phyloP scores from a whole-genome alignment of 1,140 invertebrate genomes.

The Helicorthomorpha holstii region DNA sequence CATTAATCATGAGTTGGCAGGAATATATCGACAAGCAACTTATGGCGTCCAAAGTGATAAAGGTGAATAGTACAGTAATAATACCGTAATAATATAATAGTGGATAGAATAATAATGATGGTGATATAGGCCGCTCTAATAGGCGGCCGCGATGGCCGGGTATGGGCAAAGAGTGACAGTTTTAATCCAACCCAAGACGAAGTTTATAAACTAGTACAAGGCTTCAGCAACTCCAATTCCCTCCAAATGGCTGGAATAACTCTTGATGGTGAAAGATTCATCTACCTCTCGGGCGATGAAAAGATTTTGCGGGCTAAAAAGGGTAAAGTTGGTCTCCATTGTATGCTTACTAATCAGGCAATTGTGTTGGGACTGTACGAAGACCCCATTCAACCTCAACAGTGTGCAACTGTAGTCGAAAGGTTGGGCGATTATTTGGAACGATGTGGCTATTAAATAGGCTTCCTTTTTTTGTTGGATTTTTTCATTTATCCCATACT shows the following conservation, averaged over 20 bases:
- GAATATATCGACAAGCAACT: conserved; percentile 95
- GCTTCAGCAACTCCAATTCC: conserved; percentile 67
- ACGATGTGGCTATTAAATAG: conserved; percentile 71
- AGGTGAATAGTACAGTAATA: no score
- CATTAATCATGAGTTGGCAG: conserved; percentile 99
- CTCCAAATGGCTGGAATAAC: conserved; percentile 49
- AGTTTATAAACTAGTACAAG: conserved; percentile 62
- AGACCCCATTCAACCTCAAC: conserved; percentile 85
- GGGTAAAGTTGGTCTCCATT: conserved; percentile 75
- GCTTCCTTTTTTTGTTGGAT: no score
- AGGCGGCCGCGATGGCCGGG: conserved; percentile 80
- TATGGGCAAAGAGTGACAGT: conserved; percentile 83
- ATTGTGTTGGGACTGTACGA: conserved; percentile 82
- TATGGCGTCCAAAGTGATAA: conserved; percentile 77
- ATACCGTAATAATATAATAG: no score
- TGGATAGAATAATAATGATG: no score
- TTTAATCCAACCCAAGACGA: conserved; percentile 85
- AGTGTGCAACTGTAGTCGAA: conserved; percentile 83
- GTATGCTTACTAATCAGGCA: conserved; percentile 85
- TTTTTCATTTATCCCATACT: no score
- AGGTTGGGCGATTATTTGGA: conserved; percentile 89
- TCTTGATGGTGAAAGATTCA: conserved; percentile 73
- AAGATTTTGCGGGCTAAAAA: conserved; percentile 77
- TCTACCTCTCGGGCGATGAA: conserved; percentile 79
- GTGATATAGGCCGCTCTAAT: no score